Conservation (phyloP, 2,113 vertebrate species). For the Macrotis lagotis region DNA sequence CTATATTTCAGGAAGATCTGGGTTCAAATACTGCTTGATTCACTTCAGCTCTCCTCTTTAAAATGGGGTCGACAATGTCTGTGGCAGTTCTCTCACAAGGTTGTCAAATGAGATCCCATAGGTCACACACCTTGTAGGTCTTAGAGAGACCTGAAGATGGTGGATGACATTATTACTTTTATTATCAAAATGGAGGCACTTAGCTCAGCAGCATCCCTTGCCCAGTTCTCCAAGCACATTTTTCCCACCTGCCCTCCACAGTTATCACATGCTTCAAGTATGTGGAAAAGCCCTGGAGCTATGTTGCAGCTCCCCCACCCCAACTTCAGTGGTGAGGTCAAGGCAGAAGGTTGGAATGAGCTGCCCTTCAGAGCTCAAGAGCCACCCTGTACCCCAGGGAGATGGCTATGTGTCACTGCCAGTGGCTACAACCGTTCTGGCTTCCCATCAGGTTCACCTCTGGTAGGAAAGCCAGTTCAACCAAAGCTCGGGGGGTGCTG, state of each 20-base stretch:
- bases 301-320: background rate
- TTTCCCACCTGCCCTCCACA: background rate
- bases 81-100: background rate
- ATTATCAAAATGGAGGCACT: background rate
- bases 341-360: constrained; percentile 50
- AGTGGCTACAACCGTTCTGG: constrained; percentile 66
- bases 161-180: background rate
- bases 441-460: constrained; percentile 72
- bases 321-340: constrained; percentile 52
- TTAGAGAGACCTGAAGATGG: background rate
- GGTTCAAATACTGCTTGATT: background rate
- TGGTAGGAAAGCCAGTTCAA: constrained; percentile 74
- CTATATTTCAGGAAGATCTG: background rate
- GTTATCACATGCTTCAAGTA: background rate
- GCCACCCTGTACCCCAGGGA: constrained; percentile 45
- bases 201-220: constrained; percentile 15
- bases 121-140: background rate
- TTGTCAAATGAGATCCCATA: background rate
- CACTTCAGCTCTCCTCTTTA: background rate
- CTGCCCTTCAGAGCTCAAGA: constrained; percentile 2
- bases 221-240: background rate
- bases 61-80: background rate
- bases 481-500: constrained; percentile 74
- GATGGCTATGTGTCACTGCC: constrained; percentile 63
- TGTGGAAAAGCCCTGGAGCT: constrained; percentile 21